These are phyloP conservation scores for Cryptosula pallasiana DNA, from an alignment of 2,888 invertebrate species.

Conservation along the genomic window DNA sequence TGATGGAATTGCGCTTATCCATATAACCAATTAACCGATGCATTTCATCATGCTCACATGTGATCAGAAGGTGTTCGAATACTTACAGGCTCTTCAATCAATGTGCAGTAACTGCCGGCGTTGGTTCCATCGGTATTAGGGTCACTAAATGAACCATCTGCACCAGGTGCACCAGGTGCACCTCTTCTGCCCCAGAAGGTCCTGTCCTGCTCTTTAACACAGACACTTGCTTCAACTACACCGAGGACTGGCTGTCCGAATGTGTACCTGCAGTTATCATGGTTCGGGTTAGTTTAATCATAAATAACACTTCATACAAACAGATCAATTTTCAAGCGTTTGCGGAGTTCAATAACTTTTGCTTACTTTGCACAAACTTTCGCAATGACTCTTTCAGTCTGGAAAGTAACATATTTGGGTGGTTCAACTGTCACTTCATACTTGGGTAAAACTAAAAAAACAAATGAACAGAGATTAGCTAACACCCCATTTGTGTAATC, in stretches of 20 bases:
- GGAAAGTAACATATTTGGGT: constrained; percentile 18
- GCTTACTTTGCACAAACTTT: constrained; percentile 22
- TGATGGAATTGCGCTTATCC: no score
- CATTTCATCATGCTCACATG: no score
- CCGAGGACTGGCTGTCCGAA: constrained; percentile 8
- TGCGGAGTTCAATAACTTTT: no score
- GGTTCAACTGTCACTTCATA: constrained; percentile 21
- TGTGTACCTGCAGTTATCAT: neutral
- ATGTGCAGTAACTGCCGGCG: neutral
- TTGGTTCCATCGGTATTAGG: constrained; percentile 10
- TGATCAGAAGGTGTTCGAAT: no score
- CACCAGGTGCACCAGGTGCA: neutral
- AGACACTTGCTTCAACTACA: neutral
- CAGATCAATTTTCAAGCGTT: no score
- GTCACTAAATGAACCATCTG: no score
- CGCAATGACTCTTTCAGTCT: constrained; percentile 15
- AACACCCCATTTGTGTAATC: neutral
- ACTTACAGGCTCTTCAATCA: constrained; percentile 12
- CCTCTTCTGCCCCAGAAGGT: neutral
- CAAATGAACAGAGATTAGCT: neutral
- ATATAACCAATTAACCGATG: no score
- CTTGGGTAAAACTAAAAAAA: constrained; percentile 10
- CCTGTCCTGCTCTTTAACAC: neutral
- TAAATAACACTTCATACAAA: no score
- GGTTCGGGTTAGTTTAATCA: no score